Evolutionary conservation across 2,888 invertebrate species (phyloP).

Genomic region (Drosophila testacea): DNA sequence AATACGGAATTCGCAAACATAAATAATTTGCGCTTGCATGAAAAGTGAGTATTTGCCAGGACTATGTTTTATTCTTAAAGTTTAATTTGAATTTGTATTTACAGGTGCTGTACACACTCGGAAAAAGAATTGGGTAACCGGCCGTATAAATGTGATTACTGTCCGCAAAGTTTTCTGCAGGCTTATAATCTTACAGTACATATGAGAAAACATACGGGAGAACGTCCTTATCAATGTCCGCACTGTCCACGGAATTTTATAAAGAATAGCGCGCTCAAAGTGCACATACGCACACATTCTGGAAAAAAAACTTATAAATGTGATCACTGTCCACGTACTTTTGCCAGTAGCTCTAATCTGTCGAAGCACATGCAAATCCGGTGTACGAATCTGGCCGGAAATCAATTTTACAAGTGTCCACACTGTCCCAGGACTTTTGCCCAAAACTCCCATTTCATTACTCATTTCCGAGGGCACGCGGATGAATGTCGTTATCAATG

Average conservation of each 20-base stretch:
- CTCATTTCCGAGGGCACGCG: constrained; percentile 21
- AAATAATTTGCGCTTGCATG: background rate
- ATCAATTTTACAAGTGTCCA: constrained; percentile 7
- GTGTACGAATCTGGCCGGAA: background rate
- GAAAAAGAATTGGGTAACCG: background rate
- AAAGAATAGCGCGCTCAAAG: background rate
- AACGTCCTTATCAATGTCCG: constrained; percentile 3
- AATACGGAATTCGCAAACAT: background rate
- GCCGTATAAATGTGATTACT: constrained; percentile 10
- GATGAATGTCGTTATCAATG: constrained; percentile 14
- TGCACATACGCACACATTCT: constrained; percentile 12
- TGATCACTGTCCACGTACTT: constrained; percentile 18
- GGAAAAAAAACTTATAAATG: constrained; percentile 20
- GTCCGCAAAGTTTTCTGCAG: background rate
- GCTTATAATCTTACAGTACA: constrained; percentile 12
- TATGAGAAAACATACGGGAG: constrained; percentile 5
- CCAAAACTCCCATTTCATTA: constrained; percentile 13
- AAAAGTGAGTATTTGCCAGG: constrained; percentile 15
- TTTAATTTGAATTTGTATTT: background rate
- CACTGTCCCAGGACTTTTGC: constrained; percentile 14
- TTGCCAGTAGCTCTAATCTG: constrained; percentile 6
- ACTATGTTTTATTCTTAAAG: background rate
- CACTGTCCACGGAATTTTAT: background rate
- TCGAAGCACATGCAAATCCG: constrained; percentile 15
- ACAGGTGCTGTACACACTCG: constrained; percentile 16